Base-by-base conservation (phyloP, 1,140 invertebrate species). In the Drosophila nasuta region DNA sequence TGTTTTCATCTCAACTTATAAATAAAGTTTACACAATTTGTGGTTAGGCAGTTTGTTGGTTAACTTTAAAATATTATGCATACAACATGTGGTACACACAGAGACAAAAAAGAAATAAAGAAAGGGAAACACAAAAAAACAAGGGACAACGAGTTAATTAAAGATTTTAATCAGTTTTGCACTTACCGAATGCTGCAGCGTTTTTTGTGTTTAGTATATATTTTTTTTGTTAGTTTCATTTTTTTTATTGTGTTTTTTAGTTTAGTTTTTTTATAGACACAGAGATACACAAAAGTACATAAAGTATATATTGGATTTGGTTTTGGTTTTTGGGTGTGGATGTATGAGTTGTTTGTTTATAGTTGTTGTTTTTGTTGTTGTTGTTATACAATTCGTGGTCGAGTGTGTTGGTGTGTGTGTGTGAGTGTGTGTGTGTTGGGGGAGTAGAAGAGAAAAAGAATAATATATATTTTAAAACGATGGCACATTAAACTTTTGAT, bases 381-480 rank as follows among this genome's bases (percentile, higher is more conserved):
- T 46, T 41, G 43, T 58, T 48, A 17, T 30, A 57, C 38, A 38
- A 48, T 20, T 33, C 45, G 41, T 45, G 25, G 46, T 59, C 20
- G 35, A 13, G 33, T 45, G 20, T 25, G 20, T 25, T 25, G 20
- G 20, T 25, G 20, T 25, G 20, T 25, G 20, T 66, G 62, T 67
- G 38, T 65, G 38, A 43, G 69, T 77, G 58, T 68, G 60, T 60
- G 46, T 65, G 72, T 48, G 63, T 28, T n/a, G 41, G 45, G 63
- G 82, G 69, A 82, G 60, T 86, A 87, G 83, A 80, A 87, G 83
- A 82, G 73, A 82, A 88, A 87, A 82, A 87, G 77, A 87, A 82
- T 74, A 79, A 85, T 81, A 67, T 79, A 79, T 79, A 79, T 59
- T 87, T 79, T 82, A 60, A 88, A 83, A 83, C 75, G 67, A 82